Evolutionary conservation across 1,140 invertebrate species (phyloP), one percentile per base, ranked within the genome.

Genomic region (Trinorchestia longiramus): DNA sequence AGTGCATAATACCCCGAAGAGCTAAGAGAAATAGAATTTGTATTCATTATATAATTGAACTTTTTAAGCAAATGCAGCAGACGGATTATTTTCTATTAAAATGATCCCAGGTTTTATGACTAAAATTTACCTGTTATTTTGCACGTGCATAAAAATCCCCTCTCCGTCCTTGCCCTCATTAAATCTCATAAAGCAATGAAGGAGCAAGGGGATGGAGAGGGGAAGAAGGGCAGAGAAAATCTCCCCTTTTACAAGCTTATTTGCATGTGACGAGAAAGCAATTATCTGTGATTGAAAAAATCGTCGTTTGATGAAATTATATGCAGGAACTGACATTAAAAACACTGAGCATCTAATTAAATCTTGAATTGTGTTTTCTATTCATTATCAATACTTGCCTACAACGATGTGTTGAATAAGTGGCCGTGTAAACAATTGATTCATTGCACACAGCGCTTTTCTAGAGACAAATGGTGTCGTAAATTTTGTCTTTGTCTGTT

Each of bases 221-320:
- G 15, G 11, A 28, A 28, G 15, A 8, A 53, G 62, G 28, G 11
- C 62, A 19, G 47, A 11, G 47, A 19, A 19, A 53, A 53, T 6
- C 47, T 53, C 62, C 62, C 62, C 28, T 15, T 15, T 36, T 11
- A 23, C 15, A 3, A 23, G 62, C 62, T 77, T 77, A 77, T 77
- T 77, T 77, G 62, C 62, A 77, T 77, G 62, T 77, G 62, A 77
- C 62, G 62, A 77, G 62, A 77, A 77, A 77, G 62, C 62, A 77
- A 77, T 77, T 77, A 77, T 15, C 62, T 77, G 62, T 19, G 62
- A 77, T 77, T 77, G 62, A 77, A 77, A 77, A 77, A 36, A 77
- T 77, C 11, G 62, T 36, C 62, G 62, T 77, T 77, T 77, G 62
- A 77, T 36, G 62, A 77, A 77, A 77, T 77, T 28, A 77, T 77